A percentile compares a stretch with the other conserved stretches of the same genome.
phyloP scores from a whole-genome alignment of 2,113 vertebrate genomes.

The Monopterus albus region DNA sequence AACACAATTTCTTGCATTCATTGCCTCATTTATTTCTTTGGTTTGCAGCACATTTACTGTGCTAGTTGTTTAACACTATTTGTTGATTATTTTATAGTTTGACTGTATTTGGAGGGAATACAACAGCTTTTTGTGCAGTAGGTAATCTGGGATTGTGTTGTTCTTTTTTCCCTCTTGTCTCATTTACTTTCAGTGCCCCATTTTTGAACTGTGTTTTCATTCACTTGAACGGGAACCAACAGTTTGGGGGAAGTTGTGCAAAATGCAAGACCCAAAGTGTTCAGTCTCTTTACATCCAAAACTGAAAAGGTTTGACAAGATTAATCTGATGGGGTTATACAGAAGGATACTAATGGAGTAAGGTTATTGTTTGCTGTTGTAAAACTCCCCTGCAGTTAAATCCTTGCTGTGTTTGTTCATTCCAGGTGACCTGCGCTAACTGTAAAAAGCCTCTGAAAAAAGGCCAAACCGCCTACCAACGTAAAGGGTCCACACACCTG shows the following conservation, averaged over 20 bases:
- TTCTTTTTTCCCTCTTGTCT: background rate
- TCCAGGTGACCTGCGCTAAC: constrained; percentile 94
- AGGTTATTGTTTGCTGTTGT: constrained; percentile 4
- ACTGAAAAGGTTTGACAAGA: background rate
- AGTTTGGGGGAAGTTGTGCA: too few species aligned
- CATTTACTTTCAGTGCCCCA: background rate
- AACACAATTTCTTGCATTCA: background rate
- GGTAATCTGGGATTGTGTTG: background rate
- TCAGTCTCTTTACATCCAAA: background rate
- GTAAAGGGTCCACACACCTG: constrained; percentile 96
- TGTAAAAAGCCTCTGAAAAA: constrained; percentile 98
- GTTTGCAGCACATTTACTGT: too few species aligned
- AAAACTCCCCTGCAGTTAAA: background rate
- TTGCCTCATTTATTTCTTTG: background rate
- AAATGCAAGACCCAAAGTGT: background rate
- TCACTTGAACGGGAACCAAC: background rate
- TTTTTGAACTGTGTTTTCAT: background rate
- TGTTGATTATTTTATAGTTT: background rate
- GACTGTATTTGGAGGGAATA: background rate
- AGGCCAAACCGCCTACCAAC: constrained; percentile 96
- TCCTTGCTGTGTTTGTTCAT: constrained; percentile 32
- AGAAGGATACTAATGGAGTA: background rate
- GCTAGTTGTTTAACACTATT: too few species aligned
- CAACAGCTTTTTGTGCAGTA: background rate
- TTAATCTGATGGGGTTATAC: background rate